Conservation (phyloP, 2,113 vertebrate genomes). For the Erythrolamprus reginae region DNA sequence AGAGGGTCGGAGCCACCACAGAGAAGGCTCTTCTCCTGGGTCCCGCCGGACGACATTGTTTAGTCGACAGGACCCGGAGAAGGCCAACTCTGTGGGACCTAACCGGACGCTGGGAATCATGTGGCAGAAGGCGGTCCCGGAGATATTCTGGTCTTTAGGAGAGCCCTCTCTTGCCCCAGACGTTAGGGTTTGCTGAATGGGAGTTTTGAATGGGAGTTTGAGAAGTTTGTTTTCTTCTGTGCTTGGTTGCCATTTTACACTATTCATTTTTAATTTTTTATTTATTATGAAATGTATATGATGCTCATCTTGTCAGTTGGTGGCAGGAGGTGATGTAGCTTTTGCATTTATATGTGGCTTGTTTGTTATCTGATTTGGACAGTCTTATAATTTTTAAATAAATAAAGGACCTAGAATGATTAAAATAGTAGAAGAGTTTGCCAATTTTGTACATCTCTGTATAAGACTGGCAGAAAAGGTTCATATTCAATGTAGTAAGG, state of each 20-base stretch:
- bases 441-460: neutral
- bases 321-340: neutral
- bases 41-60: too few species aligned
- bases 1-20: too few species aligned
- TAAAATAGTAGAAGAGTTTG: neutral
- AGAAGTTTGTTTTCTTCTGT: neutral
- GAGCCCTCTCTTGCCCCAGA: neutral
- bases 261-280: neutral
- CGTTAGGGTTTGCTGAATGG: neutral
- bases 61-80: too few species aligned
- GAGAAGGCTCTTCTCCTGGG: too few species aligned
- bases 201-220: too few species aligned
- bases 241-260: neutral
- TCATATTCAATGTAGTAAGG: neutral
- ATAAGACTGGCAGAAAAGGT: neutral
- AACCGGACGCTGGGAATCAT: too few species aligned
- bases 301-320: neutral
- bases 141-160: too few species aligned
- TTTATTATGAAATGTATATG: neutral
- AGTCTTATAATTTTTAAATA: neutral
- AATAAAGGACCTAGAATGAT: neutral
- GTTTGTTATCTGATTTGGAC: neutral
- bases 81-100: too few species aligned
- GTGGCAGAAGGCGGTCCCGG: too few species aligned
- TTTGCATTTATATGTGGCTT: neutral